These are phyloP conservation scores for Lepidochitona cinerea DNA, from an alignment of 2,888 invertebrate species.

Conservation along the genomic window DNA sequence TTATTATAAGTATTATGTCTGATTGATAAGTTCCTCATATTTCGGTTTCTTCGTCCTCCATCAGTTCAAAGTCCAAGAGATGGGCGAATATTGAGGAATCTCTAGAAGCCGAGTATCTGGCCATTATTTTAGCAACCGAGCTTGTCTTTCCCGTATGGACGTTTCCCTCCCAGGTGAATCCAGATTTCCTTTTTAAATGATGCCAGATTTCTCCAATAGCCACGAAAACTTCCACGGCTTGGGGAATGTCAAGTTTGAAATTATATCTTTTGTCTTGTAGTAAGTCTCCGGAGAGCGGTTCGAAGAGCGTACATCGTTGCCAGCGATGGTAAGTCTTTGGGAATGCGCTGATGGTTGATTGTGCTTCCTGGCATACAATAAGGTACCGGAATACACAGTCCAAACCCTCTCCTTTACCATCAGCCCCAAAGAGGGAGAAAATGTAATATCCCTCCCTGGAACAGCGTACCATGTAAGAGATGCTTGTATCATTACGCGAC, in stretches of 20 bases:
- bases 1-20: too few relatives aligned
- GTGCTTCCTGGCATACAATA: constrained; percentile 63
- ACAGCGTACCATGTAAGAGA: constrained; percentile 65
- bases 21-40: too few relatives aligned
- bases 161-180: constrained; percentile 62
- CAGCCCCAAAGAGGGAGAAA: constrained; percentile 63
- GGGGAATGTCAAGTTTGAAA: constrained; percentile 62
- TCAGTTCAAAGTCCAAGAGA: constrained; percentile 60
- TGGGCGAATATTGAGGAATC: constrained; percentile 62
- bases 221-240: constrained; percentile 63
- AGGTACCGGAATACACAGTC: constrained; percentile 65
- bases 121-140: constrained; percentile 53
- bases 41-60: constrained; percentile 61
- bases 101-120: constrained; percentile 51
- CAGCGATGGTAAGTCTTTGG: constrained; percentile 64
- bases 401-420: constrained; percentile 35
- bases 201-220: constrained; percentile 62
- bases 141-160: constrained; percentile 49
- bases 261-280: constrained; percentile 60
- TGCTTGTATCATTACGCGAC: constrained; percentile 56
- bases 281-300: constrained; percentile 64
- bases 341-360: constrained; percentile 50
- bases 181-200: constrained; percentile 57
- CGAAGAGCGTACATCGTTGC: constrained; percentile 63
- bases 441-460: constrained; percentile 67